Evolutionary conservation across 2,113 vertebrate species (phyloP), one percentile per base, ranked within the genome.

Genomic region (Oncorhynchus tshawytscha): DNA sequence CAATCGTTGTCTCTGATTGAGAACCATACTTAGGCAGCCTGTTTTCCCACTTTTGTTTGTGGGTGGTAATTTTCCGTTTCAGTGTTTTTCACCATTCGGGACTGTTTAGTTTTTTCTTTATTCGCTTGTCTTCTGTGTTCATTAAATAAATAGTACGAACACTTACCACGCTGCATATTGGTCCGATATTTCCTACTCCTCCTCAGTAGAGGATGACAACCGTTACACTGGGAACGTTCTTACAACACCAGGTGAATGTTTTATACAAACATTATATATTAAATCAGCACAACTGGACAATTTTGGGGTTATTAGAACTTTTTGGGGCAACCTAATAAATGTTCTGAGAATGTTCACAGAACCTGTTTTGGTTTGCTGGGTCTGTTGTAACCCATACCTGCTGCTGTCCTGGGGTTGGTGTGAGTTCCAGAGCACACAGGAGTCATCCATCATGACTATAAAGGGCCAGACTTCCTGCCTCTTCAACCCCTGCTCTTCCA

Each of bases 401-500:
- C 83, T 91, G 67, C 91, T 88, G 54, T 96, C 94, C 0, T 91
- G 92, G 73, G 81, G 16, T 0, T 91, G 93, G 73, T 95, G 94
- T 82, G 93, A 84, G 84, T 97, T 97, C 97, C 97, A 99, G 73
- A 98, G 84, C 73, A 99, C 98, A 0, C 98, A 99, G 0, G 96
- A 96, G 88, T 99, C 98, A 0, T 99, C 97, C 96, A 99, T 98
- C 90, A 99, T 94, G 60, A 97, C 94, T 0, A 99, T 96, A 87
- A 99, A 97, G 0, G 98, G 97, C 98, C 98, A 99, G 31, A 99
- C 93, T 0, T 97, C 96, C 82, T 97, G 96, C 25, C 96, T 94
- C 78, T 94, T 96, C 29, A 97, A 88, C 2, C 96, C 96, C 78
- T 97, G 93, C 76, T 98, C 98, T 85, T 97, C 97, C 78, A 95